Percentiles rank a stretch among this genome's conserved stretches.
phyloP scores from a whole-genome alignment of 1,140 invertebrate genomes.

The Temnothorax nylanderi region DNA sequence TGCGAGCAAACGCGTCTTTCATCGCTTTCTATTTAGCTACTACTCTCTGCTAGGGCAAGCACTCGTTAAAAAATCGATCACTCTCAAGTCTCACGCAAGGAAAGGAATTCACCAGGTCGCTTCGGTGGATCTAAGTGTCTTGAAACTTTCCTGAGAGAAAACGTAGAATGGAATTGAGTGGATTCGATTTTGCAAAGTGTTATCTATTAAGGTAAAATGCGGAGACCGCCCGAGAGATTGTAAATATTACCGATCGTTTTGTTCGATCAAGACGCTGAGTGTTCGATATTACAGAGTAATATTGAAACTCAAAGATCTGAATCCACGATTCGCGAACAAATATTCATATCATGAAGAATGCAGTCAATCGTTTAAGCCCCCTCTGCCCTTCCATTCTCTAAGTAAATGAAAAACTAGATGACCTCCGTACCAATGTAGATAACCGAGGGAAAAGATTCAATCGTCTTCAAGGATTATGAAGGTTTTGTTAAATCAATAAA shows the following conservation, averaged over 20 bases:
- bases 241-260: slow-evolving; percentile 66
- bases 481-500: background rate
- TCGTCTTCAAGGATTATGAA: background rate
- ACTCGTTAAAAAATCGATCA: slow-evolving; percentile 37
- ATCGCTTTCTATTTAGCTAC: background rate
- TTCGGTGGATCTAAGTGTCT: slow-evolving; percentile 52
- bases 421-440: background rate
- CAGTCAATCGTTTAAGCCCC: background rate
- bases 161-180: slow-evolving; percentile 63
- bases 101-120: slow-evolving; percentile 34
- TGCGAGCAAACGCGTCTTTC: background rate
- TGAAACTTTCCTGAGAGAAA: slow-evolving; percentile 58
- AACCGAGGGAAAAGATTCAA: background rate
- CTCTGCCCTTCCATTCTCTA: background rate
- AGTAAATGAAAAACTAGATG: slow-evolving; percentile 26
- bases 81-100: slow-evolving; percentile 49
- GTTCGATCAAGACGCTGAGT: slow-evolving; percentile 4
- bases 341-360: slow-evolving; percentile 41
- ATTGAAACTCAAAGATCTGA: slow-evolving; percentile 18
- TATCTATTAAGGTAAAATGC: slow-evolving; percentile 66
- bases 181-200: slow-evolving; percentile 70
- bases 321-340: slow-evolving; percentile 21
- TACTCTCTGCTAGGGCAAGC: background rate
- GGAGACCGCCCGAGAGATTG: slow-evolving; percentile 33
- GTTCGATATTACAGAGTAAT: slow-evolving; percentile 43